Conservation (phyloP, 2,113 vertebrate species). For the Phalacrocorax carbo region DNA sequence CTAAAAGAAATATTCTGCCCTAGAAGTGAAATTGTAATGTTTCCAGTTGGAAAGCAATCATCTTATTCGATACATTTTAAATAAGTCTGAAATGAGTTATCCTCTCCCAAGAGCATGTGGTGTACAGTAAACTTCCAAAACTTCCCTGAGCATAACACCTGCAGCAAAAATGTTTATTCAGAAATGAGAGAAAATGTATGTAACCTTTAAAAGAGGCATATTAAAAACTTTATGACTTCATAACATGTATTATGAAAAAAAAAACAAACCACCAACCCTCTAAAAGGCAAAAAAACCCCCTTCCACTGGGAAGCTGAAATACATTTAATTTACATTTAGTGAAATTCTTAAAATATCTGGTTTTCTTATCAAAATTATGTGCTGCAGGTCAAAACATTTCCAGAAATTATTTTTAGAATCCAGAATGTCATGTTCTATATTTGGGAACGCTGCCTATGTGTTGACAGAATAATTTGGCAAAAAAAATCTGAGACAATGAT, state of each 20-base stretch:
- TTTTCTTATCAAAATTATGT: neutral
- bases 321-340: neutral
- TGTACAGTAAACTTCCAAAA: neutral
- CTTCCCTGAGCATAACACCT: neutral
- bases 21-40: neutral
- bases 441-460: neutral
- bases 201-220: neutral
- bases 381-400: neutral
- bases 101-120: neutral
- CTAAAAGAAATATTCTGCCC: neutral
- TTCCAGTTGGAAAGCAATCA: neutral
- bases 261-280: neutral
- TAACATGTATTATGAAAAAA: neutral
- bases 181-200: neutral
- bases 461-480: neutral
- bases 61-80: neutral
- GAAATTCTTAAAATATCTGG: neutral
- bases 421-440: neutral
- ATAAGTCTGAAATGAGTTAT: neutral
- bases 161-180: neutral
- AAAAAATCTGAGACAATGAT: neutral
- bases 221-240: neutral
- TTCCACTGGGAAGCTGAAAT: neutral
- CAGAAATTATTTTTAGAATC: neutral
- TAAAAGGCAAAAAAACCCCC: neutral